Evolutionary conservation across 2,888 invertebrate species (phyloP).

Genomic region (Augiades crinisus): DNA sequence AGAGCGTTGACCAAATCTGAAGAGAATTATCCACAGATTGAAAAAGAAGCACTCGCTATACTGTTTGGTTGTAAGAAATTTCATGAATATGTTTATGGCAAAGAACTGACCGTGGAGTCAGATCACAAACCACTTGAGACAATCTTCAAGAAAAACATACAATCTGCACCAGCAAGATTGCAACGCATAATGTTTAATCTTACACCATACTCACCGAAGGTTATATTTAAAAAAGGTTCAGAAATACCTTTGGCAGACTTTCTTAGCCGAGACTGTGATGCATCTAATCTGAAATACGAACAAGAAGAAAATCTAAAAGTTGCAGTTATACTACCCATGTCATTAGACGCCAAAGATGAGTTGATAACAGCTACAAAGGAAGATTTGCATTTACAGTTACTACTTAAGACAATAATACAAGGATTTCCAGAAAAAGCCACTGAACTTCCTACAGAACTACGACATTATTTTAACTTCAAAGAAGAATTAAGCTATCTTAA

Average conservation of each 20-base stretch:
- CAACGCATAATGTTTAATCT: constrained; percentile 2
- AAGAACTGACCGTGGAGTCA: not conserved
- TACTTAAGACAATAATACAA: too few species aligned
- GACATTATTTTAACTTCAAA: too few species aligned
- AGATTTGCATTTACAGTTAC: too few species aligned
- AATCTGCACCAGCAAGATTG: not conserved
- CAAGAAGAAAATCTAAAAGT: too few species aligned
- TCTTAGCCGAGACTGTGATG: constrained; percentile 24
- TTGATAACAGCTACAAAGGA: too few species aligned
- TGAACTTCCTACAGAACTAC: too few species aligned
- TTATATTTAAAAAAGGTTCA: constrained; percentile 29
- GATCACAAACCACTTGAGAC: not conserved
- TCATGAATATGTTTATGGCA: not conserved
- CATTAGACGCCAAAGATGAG: too few species aligned
- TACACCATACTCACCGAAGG: constrained; percentile 22
- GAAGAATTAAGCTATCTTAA: constrained; percentile 23
- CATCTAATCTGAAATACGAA: too few species aligned
- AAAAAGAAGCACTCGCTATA: not conserved
- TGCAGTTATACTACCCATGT: too few species aligned
- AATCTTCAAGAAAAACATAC: not conserved
- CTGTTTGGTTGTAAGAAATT: not conserved
- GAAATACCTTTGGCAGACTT: constrained; percentile 27
- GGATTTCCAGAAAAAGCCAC: too few species aligned
- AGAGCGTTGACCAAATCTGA: not conserved
- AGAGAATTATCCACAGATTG: not conserved